Base-by-base conservation (phyloP, 2,797 vertebrate species). In the Pangasius mekongensis region DNA sequence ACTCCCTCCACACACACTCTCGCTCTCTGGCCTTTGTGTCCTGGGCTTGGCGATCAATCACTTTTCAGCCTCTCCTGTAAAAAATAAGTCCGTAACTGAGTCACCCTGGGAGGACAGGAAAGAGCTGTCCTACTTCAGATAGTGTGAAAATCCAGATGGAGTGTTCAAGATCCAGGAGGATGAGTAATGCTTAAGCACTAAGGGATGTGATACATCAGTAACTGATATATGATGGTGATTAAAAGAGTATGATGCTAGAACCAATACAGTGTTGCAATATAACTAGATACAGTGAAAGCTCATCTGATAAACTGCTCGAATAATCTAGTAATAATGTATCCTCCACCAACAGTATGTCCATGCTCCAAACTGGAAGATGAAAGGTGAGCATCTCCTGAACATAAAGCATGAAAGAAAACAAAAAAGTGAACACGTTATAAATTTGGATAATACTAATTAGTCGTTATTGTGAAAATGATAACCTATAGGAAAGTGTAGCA, bases 11-110 rank as follows among this genome's bases (percentile, higher is more conserved):
- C 60, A 74, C 83, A 60, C 60, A 76, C 83, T 39, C 73, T 60
- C 83, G 9, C 87, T 81, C 81, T 64, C 66, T 58, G 20, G 74
- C 24, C 76, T 78, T 85, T 90, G 87, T 92, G 86, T 82, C 47
- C 86, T 78, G 74, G 47, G 7, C 47, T 80, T 27, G 77, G 88
- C 1, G 39, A 92, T 88, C 82, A 87, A 71, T 88, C 66, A 82
- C 69, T 64, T 86, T 60, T 89, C 90, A 43, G 87, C 49, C 78
- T 69, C 86, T 90, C 67, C 84, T 88, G 77, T 88, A 80, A 89
- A 67, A 91, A 85, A 77, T 13, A 30, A 30, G 39, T 33, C 62
- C 3, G 82, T 52, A 60, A n/a, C 87, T 91, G 90, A 94, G 89
- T 94, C 92, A 93, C 24, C 22, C 76, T 49, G 76, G 78, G 39